Evolutionary conservation across 2,797 vertebrate genomes (phyloP), one percentile per base, ranked within the genome.

Genomic region (Distichodus sexfasciatus): DNA sequence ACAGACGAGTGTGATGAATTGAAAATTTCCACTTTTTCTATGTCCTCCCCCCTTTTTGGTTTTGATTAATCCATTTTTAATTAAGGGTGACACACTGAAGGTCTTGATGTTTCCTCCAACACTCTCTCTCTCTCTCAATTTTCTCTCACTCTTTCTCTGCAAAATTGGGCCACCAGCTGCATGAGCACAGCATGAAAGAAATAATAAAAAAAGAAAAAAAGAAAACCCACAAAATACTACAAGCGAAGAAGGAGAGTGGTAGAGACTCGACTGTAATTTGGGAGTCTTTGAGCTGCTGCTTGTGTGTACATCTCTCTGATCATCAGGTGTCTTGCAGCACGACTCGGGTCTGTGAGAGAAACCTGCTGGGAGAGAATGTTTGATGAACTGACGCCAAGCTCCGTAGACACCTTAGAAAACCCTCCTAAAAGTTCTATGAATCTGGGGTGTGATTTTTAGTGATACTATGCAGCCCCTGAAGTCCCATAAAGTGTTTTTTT

Each of bases 21-120:
- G 76, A 86, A 89, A 85, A 77, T 86, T 81, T 82, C 79, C 81
- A 79, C 81, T 83, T 77, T 80, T 76, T 77, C 33, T 43, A n/a
- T 65, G n/a, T 38, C 43, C 38, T 51, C 47, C 58, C 55, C 40
- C 75, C 75, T 82, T 83, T 82, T 83, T 83, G 63, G 83, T 85
- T 85, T 79, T 87, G 85, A 91, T 90, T 86, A 90, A 90, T 89
- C 82, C 73, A 82, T 86, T 86, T 88, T 87, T 87, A 90, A 90
- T 90, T 88, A 90, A 86, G 63, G 71, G 72, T 84, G 85, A 79
- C 81, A 85, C 80, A 67, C 72, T 51, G 82, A 78, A 78, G 58
- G 81, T 83, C 80, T 82, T 83, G 83, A 87, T 82, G 78, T 86
- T 88, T 87, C 78, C 86, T 86, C 85, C 83, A 86, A 31, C 21